phyloP scores from a whole-genome alignment of 2,888 invertebrate genomes.

The Hyppa rectilinea region DNA sequence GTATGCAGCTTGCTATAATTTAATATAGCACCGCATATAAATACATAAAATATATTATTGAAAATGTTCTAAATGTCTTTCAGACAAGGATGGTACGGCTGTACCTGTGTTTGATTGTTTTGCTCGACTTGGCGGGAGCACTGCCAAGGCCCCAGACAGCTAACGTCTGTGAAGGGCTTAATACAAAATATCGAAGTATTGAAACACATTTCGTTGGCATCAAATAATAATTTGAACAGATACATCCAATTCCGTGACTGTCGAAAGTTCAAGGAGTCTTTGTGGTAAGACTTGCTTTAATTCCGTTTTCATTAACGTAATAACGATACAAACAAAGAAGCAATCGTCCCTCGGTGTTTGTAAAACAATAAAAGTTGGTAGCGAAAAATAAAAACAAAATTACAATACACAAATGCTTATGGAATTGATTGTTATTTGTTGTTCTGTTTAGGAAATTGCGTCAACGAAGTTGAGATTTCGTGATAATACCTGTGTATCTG shows the following conservation, averaged over 20 bases:
- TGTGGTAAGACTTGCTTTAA: constrained; percentile 72
- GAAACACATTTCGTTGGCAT: constrained; percentile 46
- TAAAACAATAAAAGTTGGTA: constrained; percentile 57
- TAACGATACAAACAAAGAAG: constrained; percentile 64
- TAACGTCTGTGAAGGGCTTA: too few species aligned
- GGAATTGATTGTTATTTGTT: constrained; percentile 35
- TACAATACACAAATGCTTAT: constrained; percentile 29
- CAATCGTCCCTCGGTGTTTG: constrained; percentile 45
- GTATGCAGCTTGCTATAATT: too few species aligned
- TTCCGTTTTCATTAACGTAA: constrained; percentile 72
- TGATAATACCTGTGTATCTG: neutral
- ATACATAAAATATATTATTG: too few species aligned
- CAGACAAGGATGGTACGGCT: too few species aligned
- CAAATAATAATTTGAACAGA: constrained; percentile 70
- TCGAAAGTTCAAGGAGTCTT: constrained; percentile 81
- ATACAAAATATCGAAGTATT: constrained; percentile 27
- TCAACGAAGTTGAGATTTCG: constrained; percentile 2
- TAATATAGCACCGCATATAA: too few species aligned
- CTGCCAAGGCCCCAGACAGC: too few species aligned
- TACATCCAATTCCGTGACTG: constrained; percentile 74
- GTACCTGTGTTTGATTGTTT: too few species aligned
- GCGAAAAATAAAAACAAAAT: constrained; percentile 39
- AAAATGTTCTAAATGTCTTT: too few species aligned
- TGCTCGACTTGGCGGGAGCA: too few species aligned
- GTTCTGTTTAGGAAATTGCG: constrained; percentile 4